Conservation (phyloP, 2,888 invertebrate species). For the Notodonta dromedarius region DNA sequence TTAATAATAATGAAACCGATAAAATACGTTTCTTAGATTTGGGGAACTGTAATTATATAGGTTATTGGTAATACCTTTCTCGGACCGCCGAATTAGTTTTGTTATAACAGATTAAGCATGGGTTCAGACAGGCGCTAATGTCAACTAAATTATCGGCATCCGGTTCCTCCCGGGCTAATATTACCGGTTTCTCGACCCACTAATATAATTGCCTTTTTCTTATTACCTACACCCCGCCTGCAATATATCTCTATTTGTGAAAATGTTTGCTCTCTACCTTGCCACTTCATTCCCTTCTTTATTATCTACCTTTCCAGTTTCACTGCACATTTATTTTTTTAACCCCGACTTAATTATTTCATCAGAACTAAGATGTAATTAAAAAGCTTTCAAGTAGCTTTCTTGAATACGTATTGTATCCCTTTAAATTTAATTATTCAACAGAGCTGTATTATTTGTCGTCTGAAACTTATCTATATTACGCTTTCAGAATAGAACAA, state of each 20-base stretch:
- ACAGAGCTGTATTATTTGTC: not conserved
- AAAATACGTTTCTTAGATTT: too few relatives aligned
- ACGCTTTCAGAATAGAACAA: not conserved
- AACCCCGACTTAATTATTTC: not conserved
- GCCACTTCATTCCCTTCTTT: not conserved
- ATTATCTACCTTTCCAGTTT: not conserved
- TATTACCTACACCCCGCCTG: slow-evolving; percentile 9
- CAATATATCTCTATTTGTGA: slow-evolving; percentile 8
- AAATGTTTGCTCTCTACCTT: slow-evolving; percentile 7
- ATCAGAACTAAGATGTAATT: not conserved
- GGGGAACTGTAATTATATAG: too few relatives aligned
- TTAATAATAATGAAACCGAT: too few relatives aligned
- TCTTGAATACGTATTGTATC: too few relatives aligned
- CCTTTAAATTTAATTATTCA: not conserved
- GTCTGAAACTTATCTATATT: not conserved
- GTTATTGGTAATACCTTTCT: slow-evolving; percentile 7
- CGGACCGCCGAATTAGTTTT: slow-evolving; percentile 17
- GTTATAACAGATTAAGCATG: slow-evolving; percentile 20
- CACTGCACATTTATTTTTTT: not conserved
- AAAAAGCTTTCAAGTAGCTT: not conserved
- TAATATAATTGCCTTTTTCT: slow-evolving; percentile 16
- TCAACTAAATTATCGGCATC: slow-evolving; percentile 29
- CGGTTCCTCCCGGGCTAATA: slow-evolving; percentile 15
- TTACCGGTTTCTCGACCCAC: slow-evolving; percentile 4
- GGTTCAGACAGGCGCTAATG: slow-evolving; percentile 19